Evolutionary conservation across 2,888 invertebrate species (phyloP), one percentile per base, ranked within the genome.

Genomic region (Brachypalpus laphriformis): DNA sequence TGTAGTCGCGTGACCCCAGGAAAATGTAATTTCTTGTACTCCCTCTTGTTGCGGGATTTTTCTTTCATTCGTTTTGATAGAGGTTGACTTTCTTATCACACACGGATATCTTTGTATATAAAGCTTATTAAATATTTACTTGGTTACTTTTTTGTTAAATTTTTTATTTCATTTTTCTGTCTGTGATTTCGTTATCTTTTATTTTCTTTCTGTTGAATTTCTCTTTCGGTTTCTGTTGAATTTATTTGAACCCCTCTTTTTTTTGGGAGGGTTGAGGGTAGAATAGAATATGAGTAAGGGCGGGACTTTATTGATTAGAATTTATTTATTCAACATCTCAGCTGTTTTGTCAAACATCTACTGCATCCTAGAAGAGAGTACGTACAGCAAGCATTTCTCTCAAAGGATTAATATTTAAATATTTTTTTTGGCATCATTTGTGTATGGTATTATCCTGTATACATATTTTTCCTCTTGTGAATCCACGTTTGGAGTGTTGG

Each of bases 321-420:
- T 45, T 61, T 47, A 82, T 77, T 77, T 77, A 72, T 77, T 77
- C 59, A 71, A 37, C 71, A 71, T 45, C 49, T 71, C 51, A 66
- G 42, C 22, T 45, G 25, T 11, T 74, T 61, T 59, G 3, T 37
- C 1, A 37, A 40, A 45, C 31, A 40, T 11, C 8, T 20, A 20
- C 9, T 45, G 18, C 14, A 42, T 68, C 16, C 37, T 56, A 20
- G 37, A 16, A 40, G 16, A 40, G 14, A 75, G 14, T 68, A 37
- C 14, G n/a, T n/a, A 59, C 28, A 59, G 31, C 66, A 66, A 66
- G 57, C 28, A 59, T 63, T n/a, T 47, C 54, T 63, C 18, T 47
- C 40, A 49, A 61, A 70, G 82, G 70, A 76, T 82, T 76, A 49
- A 40, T 81, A 63, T 70, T 56, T 6, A 51, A 61, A 59, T 25